Evolutionary conservation across 2,113 vertebrate species (phyloP).

Genomic region (Sphyrna mokarran): DNA sequence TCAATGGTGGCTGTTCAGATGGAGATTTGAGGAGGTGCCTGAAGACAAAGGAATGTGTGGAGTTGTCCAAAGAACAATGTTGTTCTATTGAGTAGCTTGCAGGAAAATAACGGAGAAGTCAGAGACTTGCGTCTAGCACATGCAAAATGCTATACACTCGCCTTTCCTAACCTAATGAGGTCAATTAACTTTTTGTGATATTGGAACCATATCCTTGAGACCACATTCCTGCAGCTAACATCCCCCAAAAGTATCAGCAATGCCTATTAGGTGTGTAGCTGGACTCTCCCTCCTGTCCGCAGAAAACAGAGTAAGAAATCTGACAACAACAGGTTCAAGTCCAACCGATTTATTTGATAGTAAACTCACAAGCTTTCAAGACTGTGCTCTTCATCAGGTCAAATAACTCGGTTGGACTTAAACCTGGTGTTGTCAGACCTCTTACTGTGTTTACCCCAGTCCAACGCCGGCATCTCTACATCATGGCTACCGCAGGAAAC

Average conservation of each 20-base stretch:
- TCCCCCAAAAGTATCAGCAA: neutral
- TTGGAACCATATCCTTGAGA: too few relatives aligned
- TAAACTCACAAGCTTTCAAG: too few relatives aligned
- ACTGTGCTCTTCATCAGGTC: too few relatives aligned
- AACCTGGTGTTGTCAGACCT: too few relatives aligned
- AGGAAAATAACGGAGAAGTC: neutral
- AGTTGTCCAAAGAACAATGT: neutral
- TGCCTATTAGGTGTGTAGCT: neutral
- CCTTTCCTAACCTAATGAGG: neutral
- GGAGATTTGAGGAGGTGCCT: neutral
- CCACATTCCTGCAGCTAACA: neutral
- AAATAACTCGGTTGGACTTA: too few relatives aligned
- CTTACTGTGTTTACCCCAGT: too few relatives aligned
- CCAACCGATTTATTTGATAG: too few relatives aligned
- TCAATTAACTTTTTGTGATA: neutral
- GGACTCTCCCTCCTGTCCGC: neutral
- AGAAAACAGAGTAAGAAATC: too few relatives aligned
- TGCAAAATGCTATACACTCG: neutral
- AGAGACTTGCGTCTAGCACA: neutral
- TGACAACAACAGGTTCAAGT: too few relatives aligned
- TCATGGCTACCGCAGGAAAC: too few relatives aligned
- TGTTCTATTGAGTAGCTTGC: neutral
- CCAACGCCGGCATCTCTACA: too few relatives aligned
- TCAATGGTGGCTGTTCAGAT: neutral
- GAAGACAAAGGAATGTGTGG: too few relatives aligned